A percentile compares a stretch with the other conserved stretches of the same genome.
Conservation (phyloP, 2,888 invertebrate genomes). For the Agonopterix alstromeriana region DNA sequence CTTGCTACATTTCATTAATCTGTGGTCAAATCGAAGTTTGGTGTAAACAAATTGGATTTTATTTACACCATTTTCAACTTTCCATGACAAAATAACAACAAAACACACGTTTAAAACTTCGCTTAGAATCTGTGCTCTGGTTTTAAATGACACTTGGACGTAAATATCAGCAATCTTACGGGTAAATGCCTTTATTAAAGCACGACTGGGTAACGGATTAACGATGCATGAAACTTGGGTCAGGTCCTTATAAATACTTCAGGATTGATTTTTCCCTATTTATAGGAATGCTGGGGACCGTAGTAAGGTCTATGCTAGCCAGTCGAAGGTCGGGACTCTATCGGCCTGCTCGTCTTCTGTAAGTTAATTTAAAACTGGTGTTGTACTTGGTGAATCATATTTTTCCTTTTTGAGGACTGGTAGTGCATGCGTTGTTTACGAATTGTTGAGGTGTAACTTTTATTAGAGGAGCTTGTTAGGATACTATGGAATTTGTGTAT, state of each 20-base stretch:
- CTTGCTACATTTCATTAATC: too few species aligned
- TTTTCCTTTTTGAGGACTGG: too few species aligned
- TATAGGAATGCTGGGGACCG: slow-evolving; percentile 74
- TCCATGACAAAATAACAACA: neutral
- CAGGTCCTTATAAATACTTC: slow-evolving; percentile 45
- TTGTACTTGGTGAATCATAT: neutral
- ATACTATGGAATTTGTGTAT: too few species aligned
- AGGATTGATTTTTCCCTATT: slow-evolving; percentile 72
- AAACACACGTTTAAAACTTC: neutral
- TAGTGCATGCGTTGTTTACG: too few species aligned
- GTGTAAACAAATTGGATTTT: too few species aligned
- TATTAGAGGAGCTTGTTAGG: too few species aligned
- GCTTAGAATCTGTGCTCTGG: slow-evolving; percentile 11
- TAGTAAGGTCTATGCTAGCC: slow-evolving; percentile 70
- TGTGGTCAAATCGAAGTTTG: too few species aligned
- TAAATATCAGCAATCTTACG: slow-evolving; percentile 71
- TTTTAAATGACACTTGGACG: slow-evolving; percentile 70
- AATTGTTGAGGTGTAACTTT: too few species aligned
- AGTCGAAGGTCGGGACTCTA: slow-evolving; percentile 80
- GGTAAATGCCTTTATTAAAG: slow-evolving; percentile 61
- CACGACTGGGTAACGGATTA: slow-evolving; percentile 37
- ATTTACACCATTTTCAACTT: neutral
- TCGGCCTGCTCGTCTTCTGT: slow-evolving; percentile 85
- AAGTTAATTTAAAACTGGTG: slow-evolving; percentile 35
- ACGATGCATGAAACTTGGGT: slow-evolving; percentile 54